Base-by-base conservation (phyloP, 2,113 vertebrate genomes). In the Percina caprodes region DNA sequence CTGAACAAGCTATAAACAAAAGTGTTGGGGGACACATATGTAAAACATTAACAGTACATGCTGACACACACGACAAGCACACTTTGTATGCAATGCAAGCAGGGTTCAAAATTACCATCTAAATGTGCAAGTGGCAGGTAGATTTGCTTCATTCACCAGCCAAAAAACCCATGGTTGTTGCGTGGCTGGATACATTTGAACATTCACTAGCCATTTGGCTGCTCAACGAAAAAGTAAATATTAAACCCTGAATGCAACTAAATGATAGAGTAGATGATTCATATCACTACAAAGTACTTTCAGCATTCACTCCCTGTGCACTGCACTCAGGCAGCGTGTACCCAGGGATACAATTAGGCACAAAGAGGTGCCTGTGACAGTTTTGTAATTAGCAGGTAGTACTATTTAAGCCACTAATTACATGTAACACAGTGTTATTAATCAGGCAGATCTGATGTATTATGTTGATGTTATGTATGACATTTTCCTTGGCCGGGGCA, bases 311-410 rank as follows among this genome's bases (percentile, higher is more conserved):
- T 23, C 61, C 24, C 77, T 1, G 63, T 61, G 18, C 66, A 39
- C 21, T 56, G 18, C 66, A 54, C 21, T 56, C 52, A 5, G 19
- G 26, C 62, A 4, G 11, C 23, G 4, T 35, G 52, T 60, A 15
- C n/a, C 21, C 15, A 56, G 73, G 3, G 16, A n/a, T 19, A 30
- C 26, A 69, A 26, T 66, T 14, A 45, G 19, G 6, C 23, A 6
- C 3, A 33, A n/a, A 39, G 68, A 74, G 39, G 69, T 59, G 33
- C 9, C 65, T 67, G 39, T 24, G 61, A 77, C 54, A 15, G 8
- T 67, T 51, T 54, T 46, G 52, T 74, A 77, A 83, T 80, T 46
- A 85, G 63, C 55, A 58, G 24, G 77, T 55, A 16, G 69, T 6
- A 2, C 75, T 42, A 2, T 70, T 66, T n/a, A 45, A 78, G 19